A percentile compares a stretch with the other conserved stretches of the same genome.
Conservation (phyloP, 2,888 invertebrate genomes). For the Zelleria hepariella region DNA sequence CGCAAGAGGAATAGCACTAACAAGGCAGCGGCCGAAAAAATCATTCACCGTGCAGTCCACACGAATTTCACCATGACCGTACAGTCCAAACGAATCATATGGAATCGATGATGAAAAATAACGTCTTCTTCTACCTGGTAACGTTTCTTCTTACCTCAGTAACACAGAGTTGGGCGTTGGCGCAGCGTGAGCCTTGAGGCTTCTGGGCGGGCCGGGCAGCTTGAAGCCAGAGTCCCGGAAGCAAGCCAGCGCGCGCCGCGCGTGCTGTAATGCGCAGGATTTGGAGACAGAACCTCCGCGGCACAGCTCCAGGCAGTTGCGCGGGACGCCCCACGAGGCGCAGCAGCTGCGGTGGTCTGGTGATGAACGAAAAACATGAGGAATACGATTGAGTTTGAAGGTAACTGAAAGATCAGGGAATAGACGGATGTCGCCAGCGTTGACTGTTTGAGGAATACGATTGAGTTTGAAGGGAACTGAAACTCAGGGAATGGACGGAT, state of each 20-base stretch:
- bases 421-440: no score
- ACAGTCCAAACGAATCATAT: no score
- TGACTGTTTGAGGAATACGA: neutral
- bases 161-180: slow-evolving; percentile 54
- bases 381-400: no score
- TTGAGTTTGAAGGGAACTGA: neutral
- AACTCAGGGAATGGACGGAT: neutral
- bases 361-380: neutral
- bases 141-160: slow-evolving; percentile 32
- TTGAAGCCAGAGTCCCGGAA: slow-evolving; percentile 84
- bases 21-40: no score
- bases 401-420: neutral
- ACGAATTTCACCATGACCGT: no score
- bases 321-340: slow-evolving; percentile 83
- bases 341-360: slow-evolving; percentile 88
- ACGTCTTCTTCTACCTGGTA: no score
- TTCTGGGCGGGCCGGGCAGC: slow-evolving; percentile 82
- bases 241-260: slow-evolving; percentile 83
- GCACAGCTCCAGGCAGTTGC: slow-evolving; percentile 87
- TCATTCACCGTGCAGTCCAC: no score
- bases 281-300: slow-evolving; percentile 80
- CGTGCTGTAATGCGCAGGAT: slow-evolving; percentile 80
- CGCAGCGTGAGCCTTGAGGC: slow-evolving; percentile 47
- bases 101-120: neutral
- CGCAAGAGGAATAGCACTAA: no score